Conservation (phyloP, 1,140 invertebrate species). For the Cyclargus thomasi region DNA sequence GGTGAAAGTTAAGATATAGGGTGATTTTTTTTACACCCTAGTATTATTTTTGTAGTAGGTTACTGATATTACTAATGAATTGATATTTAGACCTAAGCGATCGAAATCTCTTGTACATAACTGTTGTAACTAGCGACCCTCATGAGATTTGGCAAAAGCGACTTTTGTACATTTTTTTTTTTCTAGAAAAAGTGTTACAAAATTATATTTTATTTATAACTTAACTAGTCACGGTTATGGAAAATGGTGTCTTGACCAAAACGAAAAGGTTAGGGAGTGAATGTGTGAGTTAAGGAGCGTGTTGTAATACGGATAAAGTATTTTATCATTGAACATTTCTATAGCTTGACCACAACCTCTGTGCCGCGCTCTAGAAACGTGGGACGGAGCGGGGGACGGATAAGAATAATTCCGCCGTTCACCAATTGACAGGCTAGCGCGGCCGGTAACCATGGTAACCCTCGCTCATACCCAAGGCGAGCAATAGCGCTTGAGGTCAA, state of each 20-base stretch:
- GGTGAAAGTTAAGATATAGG: conserved; percentile 4
- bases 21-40: neutral
- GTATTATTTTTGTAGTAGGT: conserved; percentile 10
- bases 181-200: conserved; percentile 21
- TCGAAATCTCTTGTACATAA: conserved; percentile 32
- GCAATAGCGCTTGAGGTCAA: no score
- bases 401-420: no score
- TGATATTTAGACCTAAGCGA: neutral
- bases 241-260: conserved; percentile 23
- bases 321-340: neutral
- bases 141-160: conserved; percentile 32
- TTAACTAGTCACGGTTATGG: conserved; percentile 56
- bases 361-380: no score
- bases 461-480: no score
- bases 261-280: neutral
- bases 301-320: neutral
- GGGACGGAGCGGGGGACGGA: no score
- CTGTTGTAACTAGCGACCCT: conserved; percentile 26
- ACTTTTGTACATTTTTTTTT: conserved; percentile 14
- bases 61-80: conserved; percentile 15
- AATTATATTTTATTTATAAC: conserved; percentile 32
- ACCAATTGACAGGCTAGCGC: no score
- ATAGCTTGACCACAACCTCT: no score
- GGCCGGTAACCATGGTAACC: no score
- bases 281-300: neutral